A percentile compares a stretch with the other conserved stretches of the same genome.
These are phyloP conservation scores for Palaemon carinicauda DNA, from an alignment of 1,140 invertebrate species.

Conservation along the genomic window DNA sequence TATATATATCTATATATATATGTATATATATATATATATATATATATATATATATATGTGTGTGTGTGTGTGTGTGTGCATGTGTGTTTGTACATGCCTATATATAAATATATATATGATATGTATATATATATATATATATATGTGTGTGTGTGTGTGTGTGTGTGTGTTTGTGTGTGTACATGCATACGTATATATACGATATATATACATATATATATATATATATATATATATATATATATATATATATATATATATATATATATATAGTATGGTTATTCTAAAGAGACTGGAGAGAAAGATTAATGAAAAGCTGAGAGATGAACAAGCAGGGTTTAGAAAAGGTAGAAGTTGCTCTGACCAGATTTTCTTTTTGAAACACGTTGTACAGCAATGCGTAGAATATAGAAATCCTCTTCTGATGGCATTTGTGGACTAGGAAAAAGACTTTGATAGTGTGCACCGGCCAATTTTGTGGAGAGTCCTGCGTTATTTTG, in stretches of 20 bases:
- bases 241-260: slow-evolving; percentile 2
- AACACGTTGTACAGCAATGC: too few species aligned
- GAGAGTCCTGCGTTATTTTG: too few species aligned
- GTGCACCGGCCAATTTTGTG: too few species aligned
- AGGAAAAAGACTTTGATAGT: too few species aligned
- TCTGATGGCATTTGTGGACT: too few species aligned
- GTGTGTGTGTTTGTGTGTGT: background rate
- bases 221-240: background rate
- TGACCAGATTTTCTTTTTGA: too few species aligned
- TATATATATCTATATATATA: background rate
- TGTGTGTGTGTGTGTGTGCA: background rate
- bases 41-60: background rate
- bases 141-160: background rate
- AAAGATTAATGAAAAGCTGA: too few species aligned
- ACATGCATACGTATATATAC: background rate
- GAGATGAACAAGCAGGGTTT: too few species aligned
- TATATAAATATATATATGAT: background rate
- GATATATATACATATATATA: background rate
- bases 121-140: background rate
- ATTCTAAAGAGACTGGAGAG: too few species aligned
- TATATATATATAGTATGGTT: background rate
- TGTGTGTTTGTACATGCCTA: too few species aligned
- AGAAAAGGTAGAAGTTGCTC: too few species aligned
- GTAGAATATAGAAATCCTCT: too few species aligned
- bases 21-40: background rate